Evolutionary conservation across 2,888 invertebrate genomes (phyloP), one percentile per base, ranked within the genome.

Genomic region (Ochropacha duplaris): DNA sequence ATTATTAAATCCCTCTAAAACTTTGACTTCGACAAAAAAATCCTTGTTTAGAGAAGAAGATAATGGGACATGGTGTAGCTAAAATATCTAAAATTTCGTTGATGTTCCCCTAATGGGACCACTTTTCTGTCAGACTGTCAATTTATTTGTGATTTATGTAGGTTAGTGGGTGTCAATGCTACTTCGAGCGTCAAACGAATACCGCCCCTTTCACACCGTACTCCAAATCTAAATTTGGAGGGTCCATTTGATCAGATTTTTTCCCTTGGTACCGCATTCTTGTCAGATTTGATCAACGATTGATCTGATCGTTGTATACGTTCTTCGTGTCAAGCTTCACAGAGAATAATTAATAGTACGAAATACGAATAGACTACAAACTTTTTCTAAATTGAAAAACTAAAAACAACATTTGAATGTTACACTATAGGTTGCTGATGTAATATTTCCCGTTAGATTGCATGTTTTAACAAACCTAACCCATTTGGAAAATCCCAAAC

Each of bases 81-180:
- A 44, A 16, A 39, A 39, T 9, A 44, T 44, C n/a, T n/a, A 24
- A 26, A 16, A 28, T 26, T 26, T 16, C 4, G 11, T n/a, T 16
- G 12, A 31, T 22, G 22, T 24, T 2, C 5, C 16, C 11, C 19
- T 52, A 22, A 31, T 19, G 28, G 52, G 6, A 31, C 31, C 16
- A 52, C 31, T 52, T 52, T 51, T 52, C 52, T 31, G 44, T 44
- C 44, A 8, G 9, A 8, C 52, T 52, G 52, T 52, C 52, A 52
- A 52, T 52, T 52, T 52, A 31, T 31, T 34, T 51, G 51, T 51
- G 28, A 51, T 52, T 52, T 52, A 52, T 52, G 19, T 31, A 31
- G 52, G 52, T 52, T 12, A 24, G 19, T 16, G 44, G 44, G 31
- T 31, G 31, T 22, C 24, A 52, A 52, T 52, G 31, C 31, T 22